Evolutionary conservation across 2,888 invertebrate genomes (phyloP), one percentile per base, ranked within the genome.

Genomic region (Chymomyza fuscimana): DNA sequence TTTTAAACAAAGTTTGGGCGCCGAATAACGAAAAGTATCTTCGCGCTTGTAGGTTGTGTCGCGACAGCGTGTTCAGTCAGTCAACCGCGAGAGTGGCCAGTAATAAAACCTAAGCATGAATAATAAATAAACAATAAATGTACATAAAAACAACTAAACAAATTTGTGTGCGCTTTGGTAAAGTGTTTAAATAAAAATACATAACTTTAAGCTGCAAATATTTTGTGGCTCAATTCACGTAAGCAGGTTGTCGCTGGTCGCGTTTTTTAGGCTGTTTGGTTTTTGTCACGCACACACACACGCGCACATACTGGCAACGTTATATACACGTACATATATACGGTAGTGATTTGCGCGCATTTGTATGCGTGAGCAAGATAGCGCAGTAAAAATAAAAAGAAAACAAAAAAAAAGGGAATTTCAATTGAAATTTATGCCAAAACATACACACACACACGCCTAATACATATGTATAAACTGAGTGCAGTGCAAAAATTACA

Each of bases 321-420:
- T 29, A 56, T 40, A 64, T 60, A 58, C 56, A 52, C 46, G 64
- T 67, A 65, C 61, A 46, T 52, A 63, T 51, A 46, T 46, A 22
- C 40, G 59, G 60, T 62, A 40, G 40, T 46, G 51, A n/a, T n/a
- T 29, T 54, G 22, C 9, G 52, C 56, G n/a, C 50, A 10, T 46
- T 52, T 54, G 32, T 52, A 54, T 63, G 50, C 51, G 29, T 58
- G 58, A 58, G 58, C 25, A 25, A 58, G 58, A 58, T 58, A 58
- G 58, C 58, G 25, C 7, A 25, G 25, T 25, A 10, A 22, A 58
- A 16, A 7, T 32, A 32, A 32, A 32, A 32, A 32, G 0, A 12
- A 46, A 46, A 19, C 1, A 29, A 58, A 22, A 58, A 58, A 58
- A 67, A 73, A 70, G 63, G 62, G 65, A 66, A 68, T 56, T 67